Evolutionary conservation across 2,797 vertebrate genomes (phyloP), one percentile per base, ranked within the genome.

Genomic region (Prunella strophiata): DNA sequence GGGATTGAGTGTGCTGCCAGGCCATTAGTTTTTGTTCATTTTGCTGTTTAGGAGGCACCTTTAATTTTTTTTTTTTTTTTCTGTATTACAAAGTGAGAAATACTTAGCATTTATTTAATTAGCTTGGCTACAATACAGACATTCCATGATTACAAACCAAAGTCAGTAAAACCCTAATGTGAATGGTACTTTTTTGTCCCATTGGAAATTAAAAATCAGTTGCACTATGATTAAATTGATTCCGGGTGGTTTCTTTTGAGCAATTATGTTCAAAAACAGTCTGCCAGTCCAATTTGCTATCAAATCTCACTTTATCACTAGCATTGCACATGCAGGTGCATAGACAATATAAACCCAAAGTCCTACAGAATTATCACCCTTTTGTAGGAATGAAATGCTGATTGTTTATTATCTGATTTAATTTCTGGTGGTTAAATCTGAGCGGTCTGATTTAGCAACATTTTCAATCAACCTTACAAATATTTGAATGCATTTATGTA

Each of bases 171-270:
- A 89, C 42, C 79, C 55, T 86, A 89, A 94, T 23, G 26, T 91
- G 81, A 93, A 85, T 91, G 85, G 81, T 94, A 94, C 82, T 82
- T 94, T 95, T 96, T 96, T 92, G 83, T 95, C 96, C 88, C 90
- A 93, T 38, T 97, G 93, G 89, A 97, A 96, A 96, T 96, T 96
- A 95, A 96, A 97, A 97, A 97, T 91, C 93, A 91, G 93, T 96
- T 96, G 93, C 89, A 93, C 96, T 96, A 67, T 96, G 96, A 97
- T 97, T 97, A 97, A 96, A 94, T 97, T 97, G 97, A 97, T 97
- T 98, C 96, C 21, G 85, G 91, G 91, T 95, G 95, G 95, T 89
- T 97, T 92, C 96, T 96, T 97, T 96, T 96, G 94, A 97, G 93
- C 96, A 97, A 97, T 98, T 97, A 97, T 84, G 92, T 96, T 96